Percentiles rank a stretch among this genome's conserved stretches.
These are phyloP conservation scores for Drosophila albomicans DNA, from an alignment of 1,140 invertebrate genomes.

Conservation along the genomic window DNA sequence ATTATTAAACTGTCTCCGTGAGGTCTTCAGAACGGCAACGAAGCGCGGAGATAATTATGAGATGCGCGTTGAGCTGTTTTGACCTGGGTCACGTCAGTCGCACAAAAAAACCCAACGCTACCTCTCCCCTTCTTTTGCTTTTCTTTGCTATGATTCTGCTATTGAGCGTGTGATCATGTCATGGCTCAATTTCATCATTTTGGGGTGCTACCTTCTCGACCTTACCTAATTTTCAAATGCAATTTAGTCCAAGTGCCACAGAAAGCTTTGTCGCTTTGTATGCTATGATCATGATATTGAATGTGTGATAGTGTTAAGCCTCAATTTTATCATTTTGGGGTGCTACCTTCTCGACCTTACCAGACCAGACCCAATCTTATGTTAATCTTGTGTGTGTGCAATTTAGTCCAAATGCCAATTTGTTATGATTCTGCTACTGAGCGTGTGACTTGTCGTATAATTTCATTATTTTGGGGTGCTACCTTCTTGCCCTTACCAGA, in stretches of 20 bases:
- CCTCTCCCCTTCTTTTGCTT: neutral
- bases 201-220: neutral
- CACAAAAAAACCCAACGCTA: neutral
- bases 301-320: too few species aligned
- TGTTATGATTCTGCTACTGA: neutral
- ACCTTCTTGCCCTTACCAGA: neutral
- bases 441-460: too few species aligned
- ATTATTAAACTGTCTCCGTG: slow-evolving; percentile 83
- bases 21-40: slow-evolving; percentile 74
- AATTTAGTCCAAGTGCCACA: slow-evolving; percentile 68
- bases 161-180: too few species aligned
- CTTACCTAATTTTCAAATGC: slow-evolving; percentile 46
- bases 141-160: neutral
- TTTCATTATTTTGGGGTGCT: too few species aligned
- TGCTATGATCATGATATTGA: too few species aligned
- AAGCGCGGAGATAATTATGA: slow-evolving; percentile 84
- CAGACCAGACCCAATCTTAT: too few species aligned
- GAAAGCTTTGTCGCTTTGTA: neutral
- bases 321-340: too few species aligned
- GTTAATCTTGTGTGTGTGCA: slow-evolving; percentile 31
- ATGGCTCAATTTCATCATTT: too few species aligned
- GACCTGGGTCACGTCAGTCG: slow-evolving; percentile 29
- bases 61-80: slow-evolving; percentile 79
- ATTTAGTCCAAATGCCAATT: slow-evolving; percentile 66
- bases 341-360: neutral